phyloP scores from a whole-genome alignment of 2,797 vertebrate genomes.

The Lithobates sylvaticus region DNA sequence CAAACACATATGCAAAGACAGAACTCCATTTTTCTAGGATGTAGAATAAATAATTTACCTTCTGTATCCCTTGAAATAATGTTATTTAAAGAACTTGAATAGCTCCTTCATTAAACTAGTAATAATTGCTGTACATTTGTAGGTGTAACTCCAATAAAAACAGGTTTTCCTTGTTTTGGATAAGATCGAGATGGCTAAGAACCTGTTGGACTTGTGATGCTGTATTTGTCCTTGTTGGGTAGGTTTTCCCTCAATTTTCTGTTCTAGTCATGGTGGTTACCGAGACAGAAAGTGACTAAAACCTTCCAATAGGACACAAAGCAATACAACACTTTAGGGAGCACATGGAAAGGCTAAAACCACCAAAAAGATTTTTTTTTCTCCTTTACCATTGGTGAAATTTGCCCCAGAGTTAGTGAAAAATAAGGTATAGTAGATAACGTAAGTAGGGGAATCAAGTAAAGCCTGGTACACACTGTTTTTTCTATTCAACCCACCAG shows the following conservation, averaged over 20 bases:
- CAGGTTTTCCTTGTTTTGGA: too few relatives aligned
- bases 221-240: not conserved
- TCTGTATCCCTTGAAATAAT: not conserved
- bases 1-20: not conserved
- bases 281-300: too few relatives aligned
- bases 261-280: too few relatives aligned
- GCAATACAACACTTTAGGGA: too few relatives aligned
- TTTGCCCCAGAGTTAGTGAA: not conserved
- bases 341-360: too few relatives aligned
- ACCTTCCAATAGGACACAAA: too few relatives aligned
- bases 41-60: not conserved
- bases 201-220: too few relatives aligned
- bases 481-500: too few relatives aligned
- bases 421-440: not conserved
- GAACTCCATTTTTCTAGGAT: not conserved
- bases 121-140: not conserved
- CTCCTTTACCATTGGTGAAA: too few relatives aligned
- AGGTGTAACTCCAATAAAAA: not conserved
- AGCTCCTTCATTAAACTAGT: not conserved
- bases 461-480: too few relatives aligned
- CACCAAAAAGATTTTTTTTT: too few relatives aligned
- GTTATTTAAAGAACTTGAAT: not conserved
- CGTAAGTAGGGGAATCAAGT: too few relatives aligned
- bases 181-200: not conserved
- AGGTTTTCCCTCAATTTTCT: not conserved